Percentiles rank a stretch among this genome's conserved stretches.
phyloP scores from a whole-genome alignment of 1,140 invertebrate species.

The Agrilus planipennis region DNA sequence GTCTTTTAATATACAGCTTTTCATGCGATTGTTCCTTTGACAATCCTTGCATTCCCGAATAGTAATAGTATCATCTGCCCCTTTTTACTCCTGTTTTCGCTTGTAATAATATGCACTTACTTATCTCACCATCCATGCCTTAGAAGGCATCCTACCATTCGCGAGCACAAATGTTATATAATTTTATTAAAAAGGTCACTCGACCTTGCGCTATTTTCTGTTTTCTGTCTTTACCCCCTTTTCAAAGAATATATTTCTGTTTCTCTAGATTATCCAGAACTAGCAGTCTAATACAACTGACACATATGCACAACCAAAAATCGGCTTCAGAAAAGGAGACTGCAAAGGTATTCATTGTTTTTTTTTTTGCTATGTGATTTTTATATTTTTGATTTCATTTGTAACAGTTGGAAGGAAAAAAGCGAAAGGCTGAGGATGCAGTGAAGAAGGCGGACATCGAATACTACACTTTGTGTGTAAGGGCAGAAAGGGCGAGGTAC shows the following conservation, averaged over 20 bases:
- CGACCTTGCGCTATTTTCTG: too few relatives aligned
- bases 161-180: too few relatives aligned
- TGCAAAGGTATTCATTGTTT: constrained; percentile 37
- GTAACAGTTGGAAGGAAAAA: constrained; percentile 74
- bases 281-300: constrained; percentile 31
- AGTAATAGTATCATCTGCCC: too few relatives aligned
- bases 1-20: too few relatives aligned
- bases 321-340: constrained; percentile 55
- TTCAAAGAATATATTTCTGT: constrained; percentile 3
- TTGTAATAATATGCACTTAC: too few relatives aligned
- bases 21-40: too few relatives aligned
- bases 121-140: too few relatives aligned
- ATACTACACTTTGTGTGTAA: constrained; percentile 82
- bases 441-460: constrained; percentile 85
- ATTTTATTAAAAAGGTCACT: too few relatives aligned
- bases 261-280: constrained; percentile 29
- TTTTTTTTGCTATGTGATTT: background rate
- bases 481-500: constrained; percentile 74
- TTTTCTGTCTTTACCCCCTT: background rate
- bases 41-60: too few relatives aligned
- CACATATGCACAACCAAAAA: constrained; percentile 31
- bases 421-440: constrained; percentile 79
- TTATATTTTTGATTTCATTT: too few relatives aligned
- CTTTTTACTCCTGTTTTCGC: too few relatives aligned
- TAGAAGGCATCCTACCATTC: too few relatives aligned